Base-by-base conservation (phyloP, 2,113 vertebrate genomes). In the Probosciger aterrimus region DNA sequence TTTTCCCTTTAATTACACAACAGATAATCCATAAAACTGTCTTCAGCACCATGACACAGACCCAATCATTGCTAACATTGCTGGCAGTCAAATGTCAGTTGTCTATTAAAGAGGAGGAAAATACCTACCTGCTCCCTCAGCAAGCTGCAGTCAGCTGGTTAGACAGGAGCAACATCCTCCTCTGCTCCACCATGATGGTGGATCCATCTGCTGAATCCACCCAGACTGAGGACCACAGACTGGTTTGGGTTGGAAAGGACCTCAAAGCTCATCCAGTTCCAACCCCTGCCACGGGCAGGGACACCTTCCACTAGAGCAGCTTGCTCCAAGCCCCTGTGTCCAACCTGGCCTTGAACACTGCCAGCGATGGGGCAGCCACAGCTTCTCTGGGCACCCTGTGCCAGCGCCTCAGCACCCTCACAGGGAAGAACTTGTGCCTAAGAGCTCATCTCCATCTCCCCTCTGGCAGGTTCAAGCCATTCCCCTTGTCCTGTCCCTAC, bases 221-320 rank as follows among this genome's bases (percentile, higher is more conserved):
- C 41, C 41, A 14, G 14, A n/a, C 20, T 14, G 55, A 23, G 55
- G n/a, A 14, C 6, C 55, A 8, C 12, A 9, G 31, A 6, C 19
- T 57, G 31, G 31, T n/a, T 14, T n/a, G 33, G 14, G 8, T n/a
- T 9, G 55, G 25, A 57, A n/a, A 13, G 55, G 33, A n/a, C 13
- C 55, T n/a, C 9, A 22, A 22, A 57, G 5, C 19, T n/a, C 55
- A 0, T 14, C 13, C 55, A 57, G 31, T 1, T 14, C 33, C 55
- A 57, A 7, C 55, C 31, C 33, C 33, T 57, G 55, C 55, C 55
- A 14, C 0, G 8, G 13, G 13, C 55, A 57, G 19, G 19, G 31
- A 22, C 55, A 20, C 31, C 53, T 57, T 57, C 18, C 31, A 57
- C 52, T 33, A 0, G 11, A 57, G 53, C 53, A 57, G 53, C 1